Conservation (phyloP, 2,113 vertebrate species). For the Dromiciops gliroides region DNA sequence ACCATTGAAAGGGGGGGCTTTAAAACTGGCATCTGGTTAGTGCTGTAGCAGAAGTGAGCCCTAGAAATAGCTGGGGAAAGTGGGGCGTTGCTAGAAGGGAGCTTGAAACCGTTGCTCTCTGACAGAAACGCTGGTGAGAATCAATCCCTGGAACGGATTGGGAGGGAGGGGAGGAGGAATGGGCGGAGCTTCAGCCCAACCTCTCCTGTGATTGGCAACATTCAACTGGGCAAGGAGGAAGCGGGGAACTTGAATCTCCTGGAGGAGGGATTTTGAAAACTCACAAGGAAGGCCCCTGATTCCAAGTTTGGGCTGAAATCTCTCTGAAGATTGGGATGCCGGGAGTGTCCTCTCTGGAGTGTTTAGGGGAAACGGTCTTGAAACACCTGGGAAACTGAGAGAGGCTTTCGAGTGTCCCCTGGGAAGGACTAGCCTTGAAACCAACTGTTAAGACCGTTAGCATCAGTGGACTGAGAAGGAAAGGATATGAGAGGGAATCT, state of each 20-base stretch:
- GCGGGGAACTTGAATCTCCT: conserved; percentile 41
- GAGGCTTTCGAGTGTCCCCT: neutral
- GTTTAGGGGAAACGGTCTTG: neutral
- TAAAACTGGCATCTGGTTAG: conserved; percentile 18
- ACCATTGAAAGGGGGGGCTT: conserved; percentile 13
- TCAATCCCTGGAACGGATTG: conserved; percentile 54
- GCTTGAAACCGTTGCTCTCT: conserved; percentile 66
- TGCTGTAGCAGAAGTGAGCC: conserved; percentile 26
- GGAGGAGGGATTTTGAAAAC: conserved; percentile 42
- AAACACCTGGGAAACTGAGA: conserved; percentile 3
- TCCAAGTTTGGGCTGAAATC: neutral
- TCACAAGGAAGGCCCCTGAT: conserved; percentile 19
- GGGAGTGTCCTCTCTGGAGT: neutral
- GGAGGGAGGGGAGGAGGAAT: neutral
- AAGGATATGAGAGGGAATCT: conserved; percentile 34
- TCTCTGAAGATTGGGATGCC: neutral
- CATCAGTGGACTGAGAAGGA: neutral
- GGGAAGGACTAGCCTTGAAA: conserved; percentile 42
- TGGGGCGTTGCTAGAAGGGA: accelerated
- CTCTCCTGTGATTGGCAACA: neutral
- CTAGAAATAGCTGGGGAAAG: conserved; percentile 47
- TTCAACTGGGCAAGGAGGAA: conserved; percentile 37
- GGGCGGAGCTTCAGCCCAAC: neutral
- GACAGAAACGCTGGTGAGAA: conserved; percentile 79
- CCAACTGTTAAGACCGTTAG: neutral